A percentile compares a stretch with the other conserved stretches of the same genome.
phyloP scores from a whole-genome alignment of 2,113 vertebrate species.

The Balaeniceps rex region DNA sequence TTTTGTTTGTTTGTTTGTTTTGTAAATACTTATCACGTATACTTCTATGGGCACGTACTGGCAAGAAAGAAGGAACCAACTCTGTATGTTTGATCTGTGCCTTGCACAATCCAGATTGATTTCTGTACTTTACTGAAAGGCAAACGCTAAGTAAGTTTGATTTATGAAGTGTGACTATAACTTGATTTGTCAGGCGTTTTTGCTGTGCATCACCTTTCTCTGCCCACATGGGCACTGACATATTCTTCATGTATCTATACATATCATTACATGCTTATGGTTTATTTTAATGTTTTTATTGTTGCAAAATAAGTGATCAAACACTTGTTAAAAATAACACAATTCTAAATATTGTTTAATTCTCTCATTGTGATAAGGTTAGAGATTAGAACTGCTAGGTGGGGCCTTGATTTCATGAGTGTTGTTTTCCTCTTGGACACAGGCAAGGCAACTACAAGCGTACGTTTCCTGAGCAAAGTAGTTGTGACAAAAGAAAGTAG shows the following conservation, averaged over 20 bases:
- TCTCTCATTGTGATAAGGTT: neutral
- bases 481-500: slow-evolving; percentile 5
- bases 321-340: neutral
- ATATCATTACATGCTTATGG: neutral
- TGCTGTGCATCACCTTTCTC: neutral
- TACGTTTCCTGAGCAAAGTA: neutral
- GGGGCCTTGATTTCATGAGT: neutral
- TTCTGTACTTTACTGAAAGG: neutral
- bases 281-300: neutral
- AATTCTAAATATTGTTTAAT: neutral
- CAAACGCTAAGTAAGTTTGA: neutral
- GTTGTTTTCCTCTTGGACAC: neutral
- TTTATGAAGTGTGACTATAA: neutral
- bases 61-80: neutral
- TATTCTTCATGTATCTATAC: neutral
- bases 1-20: neutral
- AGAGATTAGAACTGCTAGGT: neutral
- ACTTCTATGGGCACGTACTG: neutral
- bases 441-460: neutral
- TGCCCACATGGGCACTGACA: neutral
- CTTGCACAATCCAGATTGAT: neutral
- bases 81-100: neutral
- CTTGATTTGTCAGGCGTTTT: neutral
- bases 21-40: neutral
- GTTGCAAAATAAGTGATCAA: neutral